These are phyloP conservation scores for Aphelocoma californica DNA, from an alignment of 2,797 vertebrate genomes.

Conservation along the genomic window DNA sequence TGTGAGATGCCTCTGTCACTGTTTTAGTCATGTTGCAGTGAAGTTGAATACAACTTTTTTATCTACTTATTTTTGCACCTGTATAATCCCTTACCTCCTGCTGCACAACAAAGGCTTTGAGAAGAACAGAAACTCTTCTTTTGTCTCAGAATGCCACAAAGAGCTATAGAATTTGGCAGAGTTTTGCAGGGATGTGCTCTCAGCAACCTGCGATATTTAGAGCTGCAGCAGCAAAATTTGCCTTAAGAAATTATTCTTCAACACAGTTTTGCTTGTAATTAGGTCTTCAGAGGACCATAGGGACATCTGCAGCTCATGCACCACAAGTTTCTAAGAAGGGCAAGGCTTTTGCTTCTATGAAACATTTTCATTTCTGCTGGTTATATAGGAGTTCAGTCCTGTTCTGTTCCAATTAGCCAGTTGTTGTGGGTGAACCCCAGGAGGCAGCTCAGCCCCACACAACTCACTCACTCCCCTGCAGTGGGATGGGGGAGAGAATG, in stretches of 20 bases:
- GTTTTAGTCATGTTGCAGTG: not conserved
- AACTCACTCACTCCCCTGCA: rapidly evolving
- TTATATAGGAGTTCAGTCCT: not conserved
- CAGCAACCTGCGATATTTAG: not conserved
- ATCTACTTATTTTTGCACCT: not conserved
- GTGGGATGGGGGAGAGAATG: not conserved
- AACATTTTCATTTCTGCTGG: not conserved
- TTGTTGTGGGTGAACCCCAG: not conserved
- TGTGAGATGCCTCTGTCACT: not conserved
- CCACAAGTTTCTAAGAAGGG: not conserved
- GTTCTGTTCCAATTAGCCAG: not conserved
- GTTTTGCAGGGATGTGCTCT: not conserved
- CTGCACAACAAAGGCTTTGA: not conserved
- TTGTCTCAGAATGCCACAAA: not conserved
- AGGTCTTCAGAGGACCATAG: not conserved
- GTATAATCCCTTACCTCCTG: not conserved
- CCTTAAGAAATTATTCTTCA: not conserved
- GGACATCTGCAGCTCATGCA: not conserved
- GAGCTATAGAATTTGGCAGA: not conserved
- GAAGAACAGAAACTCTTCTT: not conserved
- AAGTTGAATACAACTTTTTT: not conserved
- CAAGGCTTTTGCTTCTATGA: not conserved
- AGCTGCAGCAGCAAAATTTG: not conserved
- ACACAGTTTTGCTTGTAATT: not conserved
- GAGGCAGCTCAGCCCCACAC: not conserved